Conservation (phyloP, 2,888 invertebrate species). For the Dryobotodes eremita region DNA sequence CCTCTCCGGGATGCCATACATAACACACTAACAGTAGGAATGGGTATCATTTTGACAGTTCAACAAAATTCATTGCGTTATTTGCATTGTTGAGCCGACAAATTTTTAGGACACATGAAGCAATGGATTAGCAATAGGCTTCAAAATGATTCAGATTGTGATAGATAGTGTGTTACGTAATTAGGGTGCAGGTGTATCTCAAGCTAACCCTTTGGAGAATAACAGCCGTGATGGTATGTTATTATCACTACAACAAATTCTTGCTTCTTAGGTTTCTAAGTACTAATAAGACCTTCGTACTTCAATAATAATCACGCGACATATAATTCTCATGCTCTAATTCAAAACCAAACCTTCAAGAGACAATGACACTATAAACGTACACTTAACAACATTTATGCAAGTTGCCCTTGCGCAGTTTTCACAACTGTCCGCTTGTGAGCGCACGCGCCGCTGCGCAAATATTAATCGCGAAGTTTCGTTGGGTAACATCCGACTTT, state of each 20-base stretch:
- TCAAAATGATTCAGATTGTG: no score
- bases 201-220: background rate
- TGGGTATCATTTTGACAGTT: no score
- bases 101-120: no score
- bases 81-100: no score
- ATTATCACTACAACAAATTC: background rate
- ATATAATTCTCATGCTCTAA: conserved; percentile 32
- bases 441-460: conserved; percentile 50
- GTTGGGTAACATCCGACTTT: conserved; percentile 55
- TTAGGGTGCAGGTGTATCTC: background rate
- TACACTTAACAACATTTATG: conserved; percentile 34
- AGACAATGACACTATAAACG: conserved; percentile 47
- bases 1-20: no score
- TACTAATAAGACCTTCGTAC: background rate
- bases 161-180: no score
- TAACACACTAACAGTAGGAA: no score
- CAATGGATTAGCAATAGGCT: no score
- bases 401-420: conserved; percentile 63
- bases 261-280: background rate
- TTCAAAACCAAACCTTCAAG: conserved; percentile 3
- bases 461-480: conserved; percentile 48
- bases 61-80: no score
- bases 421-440: conserved; percentile 58
- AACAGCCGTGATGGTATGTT: background rate
- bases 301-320: background rate